Base-by-base conservation (phyloP, 92 coral and sea anemone species). In the Zoanthus solanderi region DNA sequence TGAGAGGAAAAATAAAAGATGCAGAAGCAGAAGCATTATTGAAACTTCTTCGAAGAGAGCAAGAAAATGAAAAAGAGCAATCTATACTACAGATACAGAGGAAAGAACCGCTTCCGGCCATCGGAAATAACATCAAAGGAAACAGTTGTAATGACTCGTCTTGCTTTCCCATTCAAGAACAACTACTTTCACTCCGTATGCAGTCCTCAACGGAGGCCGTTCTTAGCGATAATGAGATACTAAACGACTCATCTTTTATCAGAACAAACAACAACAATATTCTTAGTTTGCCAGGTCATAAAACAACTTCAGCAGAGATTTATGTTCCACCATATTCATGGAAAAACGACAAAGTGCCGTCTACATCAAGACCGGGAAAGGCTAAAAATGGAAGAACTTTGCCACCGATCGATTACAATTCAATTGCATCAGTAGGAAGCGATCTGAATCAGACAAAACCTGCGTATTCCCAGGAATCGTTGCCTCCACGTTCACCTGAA, bases 1-100 rank as follows among this genome's bases (percentile, higher is more conserved):
- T 94, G 99, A 91, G 99, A 84, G 99, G 99, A 9, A 89, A 94
- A 85, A 89, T 92, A 8, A 97, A 97, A 75, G 98, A 97, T 60
- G 98, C 99, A 0, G 95, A 93, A 84, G 99, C 99, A 5, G 99
- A 97, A 37, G 98, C 98, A 29, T 65, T 97, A 58, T 73, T 97
- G 73, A 94, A 88, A 75, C 88, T 97, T 42, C 90, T 97, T 46
- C 94, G 98, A 53, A 94, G 90, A 60, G 99, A 97, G 67, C 93
- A 96, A 53, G 95, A 97, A 74, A 71, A 87, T 52, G 79, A 83
- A 45, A 92, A 89, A 66, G 93, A 92, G 30, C 82, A 91, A 0
- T 91, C 93, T n/a, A 89, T 91, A 50, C 98, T 96, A 1, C 92
- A 93, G 63, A 93, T 95, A 72, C 96, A 95, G 61, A 93, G 92